Evolutionary conservation across 2,888 invertebrate genomes (phyloP).

Genomic region (Frankliniella intonsa): DNA sequence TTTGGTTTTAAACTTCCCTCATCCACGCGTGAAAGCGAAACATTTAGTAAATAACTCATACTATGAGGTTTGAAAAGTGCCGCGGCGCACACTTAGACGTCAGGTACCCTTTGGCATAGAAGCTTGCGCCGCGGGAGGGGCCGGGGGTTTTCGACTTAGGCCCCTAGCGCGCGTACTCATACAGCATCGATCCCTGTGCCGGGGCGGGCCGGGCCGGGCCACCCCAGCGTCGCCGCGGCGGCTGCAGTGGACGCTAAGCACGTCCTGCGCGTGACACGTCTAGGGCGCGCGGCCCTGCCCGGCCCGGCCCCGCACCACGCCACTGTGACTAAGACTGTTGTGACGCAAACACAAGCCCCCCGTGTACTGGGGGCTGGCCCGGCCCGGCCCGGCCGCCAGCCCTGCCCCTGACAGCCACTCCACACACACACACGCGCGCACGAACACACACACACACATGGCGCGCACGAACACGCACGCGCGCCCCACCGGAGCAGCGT

Average conservation of each 20-base stretch:
- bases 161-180: not conserved
- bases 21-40: no score
- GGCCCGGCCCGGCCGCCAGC: no score
- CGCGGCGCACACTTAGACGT: no score
- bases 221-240: not conserved
- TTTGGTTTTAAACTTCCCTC: no score
- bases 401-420: slow-evolving; percentile 9
- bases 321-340: slow-evolving; percentile 2
- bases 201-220: not conserved
- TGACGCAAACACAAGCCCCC: not conserved
- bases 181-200: not conserved
- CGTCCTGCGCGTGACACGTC: not conserved
- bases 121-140: no score
- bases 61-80: no score
- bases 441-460: not conserved
- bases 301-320: not conserved
- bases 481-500: no score
- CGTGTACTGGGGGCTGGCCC: no score
- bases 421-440: slow-evolving; percentile 1
- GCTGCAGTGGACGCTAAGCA: not conserved
- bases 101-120: no score
- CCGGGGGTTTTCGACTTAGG: no score
- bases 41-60: no score
- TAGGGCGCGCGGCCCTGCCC: not conserved
- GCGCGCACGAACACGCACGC: not conserved